A percentile compares a stretch with the other conserved stretches of the same genome.
Evolutionary conservation across 2,113 vertebrate species (phyloP).

Genomic region (Lota lota): DNA sequence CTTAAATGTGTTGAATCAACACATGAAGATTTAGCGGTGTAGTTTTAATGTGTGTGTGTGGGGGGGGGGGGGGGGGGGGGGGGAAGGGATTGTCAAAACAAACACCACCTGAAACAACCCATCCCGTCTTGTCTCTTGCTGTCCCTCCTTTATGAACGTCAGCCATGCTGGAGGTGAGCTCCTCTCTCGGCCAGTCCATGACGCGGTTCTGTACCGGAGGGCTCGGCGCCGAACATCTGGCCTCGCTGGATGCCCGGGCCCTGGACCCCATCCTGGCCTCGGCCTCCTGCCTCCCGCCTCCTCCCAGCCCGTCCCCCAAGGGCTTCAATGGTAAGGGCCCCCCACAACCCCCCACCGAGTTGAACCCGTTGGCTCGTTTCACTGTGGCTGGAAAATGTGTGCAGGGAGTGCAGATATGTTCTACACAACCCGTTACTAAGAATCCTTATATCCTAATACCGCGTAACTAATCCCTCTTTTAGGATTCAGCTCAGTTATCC

Average conservation of each 20-base stretch:
- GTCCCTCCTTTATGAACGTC: conserved; percentile 17
- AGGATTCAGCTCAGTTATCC: not conserved
- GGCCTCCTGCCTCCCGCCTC: conserved; percentile 49
- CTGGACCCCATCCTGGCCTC: conserved; percentile 77
- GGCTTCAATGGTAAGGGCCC: conserved; percentile 82
- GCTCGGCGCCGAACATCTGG: conserved; percentile 54
- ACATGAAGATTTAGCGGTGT: no score
- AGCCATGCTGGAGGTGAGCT: conserved; percentile 80
- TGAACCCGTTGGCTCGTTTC: no score
- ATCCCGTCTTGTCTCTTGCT: conserved; percentile 1
- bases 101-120: not conserved
- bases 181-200: conserved; percentile 77
- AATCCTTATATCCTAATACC: no score
- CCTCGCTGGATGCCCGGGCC: conserved; percentile 61
- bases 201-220: conserved; percentile 79
- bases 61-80: no score
- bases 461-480: not conserved
- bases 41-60: no score
- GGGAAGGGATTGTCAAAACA: no score
- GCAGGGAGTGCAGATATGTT: no score
- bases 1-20: no score
- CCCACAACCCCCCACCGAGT: not conserved
- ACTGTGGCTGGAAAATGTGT: no score
- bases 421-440: no score
- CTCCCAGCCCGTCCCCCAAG: conserved; percentile 57